Base-by-base conservation (phyloP, 37 sponge, comb jelly and placozoan species). In the Chondrosia reniformis region DNA sequence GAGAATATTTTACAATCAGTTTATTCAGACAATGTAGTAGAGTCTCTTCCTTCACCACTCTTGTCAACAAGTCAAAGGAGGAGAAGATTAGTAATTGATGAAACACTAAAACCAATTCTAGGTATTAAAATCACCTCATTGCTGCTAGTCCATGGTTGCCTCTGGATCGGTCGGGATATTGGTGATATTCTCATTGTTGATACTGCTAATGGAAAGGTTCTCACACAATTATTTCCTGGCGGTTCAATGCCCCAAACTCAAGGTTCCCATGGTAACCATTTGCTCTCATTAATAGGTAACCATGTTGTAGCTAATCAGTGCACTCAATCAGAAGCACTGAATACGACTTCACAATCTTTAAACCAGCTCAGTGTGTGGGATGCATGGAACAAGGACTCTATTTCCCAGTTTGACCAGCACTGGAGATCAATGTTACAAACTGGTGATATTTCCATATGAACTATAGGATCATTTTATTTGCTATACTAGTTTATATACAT, bases 111-210 rank as follows among this genome's bases (percentile, higher is more conserved):
- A n/a, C n/a, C n/a, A n/a, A n/a, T n/a, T n/a, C n/a, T n/a, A n/a
- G 83, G 90, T 32, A 88, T 86, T 22, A 90, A 91, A 24, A 79
- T 84, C 37, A 93, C 94, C 49, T 86, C 91, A 6, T 59, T 93
- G 41, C 84, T 89, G 19, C 64, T 93, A 6, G 88, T 93, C 25
- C 77, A 79, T 12, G 72, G 86, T 27, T 82, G 90, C 32, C 81
- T 95, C 10, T 95, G 96, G 96, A 86, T 92, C 34, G 90, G 74
- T 0, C 55, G 96, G 21, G 96, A 90, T n/a, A 95, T 95, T 92
- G 96, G 96, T 0, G 96, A 95, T 44, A 45, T 95, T 15, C 49
- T 95, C 1, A 63, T 95, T 15, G 63, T 95, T 21, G 79, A 95
- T 44, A 80, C 88, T n/a, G n/a, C n/a, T n/a, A 85, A 85, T 38